phyloP scores from a whole-genome alignment of 2,113 vertebrate species.

The Tenebrosternarchus preto region DNA sequence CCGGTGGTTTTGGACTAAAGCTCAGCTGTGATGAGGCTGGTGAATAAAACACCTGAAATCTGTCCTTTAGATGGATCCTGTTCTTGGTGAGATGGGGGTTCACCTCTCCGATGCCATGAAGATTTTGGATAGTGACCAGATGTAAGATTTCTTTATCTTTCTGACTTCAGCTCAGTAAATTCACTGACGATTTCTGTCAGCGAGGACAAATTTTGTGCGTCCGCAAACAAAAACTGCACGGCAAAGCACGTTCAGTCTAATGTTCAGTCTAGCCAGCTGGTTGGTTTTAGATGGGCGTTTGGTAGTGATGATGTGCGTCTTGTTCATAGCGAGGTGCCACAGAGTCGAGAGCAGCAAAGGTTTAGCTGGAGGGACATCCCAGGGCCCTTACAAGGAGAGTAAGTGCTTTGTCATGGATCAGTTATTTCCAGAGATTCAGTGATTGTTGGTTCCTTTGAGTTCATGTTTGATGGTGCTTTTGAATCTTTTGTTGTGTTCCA shows the following conservation, averaged over 20 bases:
- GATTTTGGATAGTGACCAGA: conserved; percentile 85
- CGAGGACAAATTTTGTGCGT: no score
- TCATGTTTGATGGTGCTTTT: background rate
- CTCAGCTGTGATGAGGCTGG: background rate
- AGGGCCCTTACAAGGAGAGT: conserved; percentile 93
- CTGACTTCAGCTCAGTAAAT: no score
- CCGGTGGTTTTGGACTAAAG: background rate
- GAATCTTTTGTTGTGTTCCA: conserved; percentile 57
- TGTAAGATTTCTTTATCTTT: conserved; percentile 65
- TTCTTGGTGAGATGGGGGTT: conserved; percentile 87
- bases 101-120: conserved; percentile 92
- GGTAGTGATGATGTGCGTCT: background rate
- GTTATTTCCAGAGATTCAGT: background rate
- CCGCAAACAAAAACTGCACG: no score
- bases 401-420: conserved; percentile 45
- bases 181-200: no score
- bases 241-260: no score
- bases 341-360: conserved; percentile 73
- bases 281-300: no score
- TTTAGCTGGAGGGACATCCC: conserved; percentile 83
- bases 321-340: conserved; percentile 73
- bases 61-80: conserved; percentile 78
- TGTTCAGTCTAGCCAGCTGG: no score
- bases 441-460: background rate
- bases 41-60: background rate